Conservation (phyloP, 2,113 vertebrate genomes). For the Microtus richardsoni region DNA sequence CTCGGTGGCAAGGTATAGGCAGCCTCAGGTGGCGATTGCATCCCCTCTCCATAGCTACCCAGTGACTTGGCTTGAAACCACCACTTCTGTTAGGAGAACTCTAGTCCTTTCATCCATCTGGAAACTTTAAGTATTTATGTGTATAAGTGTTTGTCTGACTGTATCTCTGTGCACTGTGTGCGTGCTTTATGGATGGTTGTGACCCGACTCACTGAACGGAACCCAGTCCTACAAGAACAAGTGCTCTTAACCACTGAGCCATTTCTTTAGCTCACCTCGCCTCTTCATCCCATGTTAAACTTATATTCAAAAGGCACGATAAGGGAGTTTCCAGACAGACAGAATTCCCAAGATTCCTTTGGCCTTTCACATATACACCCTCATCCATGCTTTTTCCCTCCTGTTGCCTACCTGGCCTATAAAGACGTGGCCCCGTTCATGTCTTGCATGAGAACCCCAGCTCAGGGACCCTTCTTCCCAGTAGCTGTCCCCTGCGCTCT, state of each 20-base stretch:
- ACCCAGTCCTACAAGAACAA: not conserved
- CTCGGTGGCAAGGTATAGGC: constrained; percentile 95
- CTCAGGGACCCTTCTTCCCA: not conserved
- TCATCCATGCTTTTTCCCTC: not conserved
- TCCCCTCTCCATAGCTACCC: not conserved
- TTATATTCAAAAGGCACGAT: not conserved
- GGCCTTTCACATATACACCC: not conserved
- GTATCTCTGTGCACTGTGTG: not conserved
- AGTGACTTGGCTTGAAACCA: not conserved
- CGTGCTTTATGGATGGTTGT: not conserved
- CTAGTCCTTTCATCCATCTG: not conserved
- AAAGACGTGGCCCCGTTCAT: not conserved
- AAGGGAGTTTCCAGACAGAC: not conserved
- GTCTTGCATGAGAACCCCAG: not conserved
- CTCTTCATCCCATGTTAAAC: not conserved
- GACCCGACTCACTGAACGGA: not conserved
- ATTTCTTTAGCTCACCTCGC: not conserved
- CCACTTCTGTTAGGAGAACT: not conserved
- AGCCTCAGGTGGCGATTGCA: not conserved
- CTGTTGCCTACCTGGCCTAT: not conserved
- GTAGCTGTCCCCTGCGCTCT: not conserved
- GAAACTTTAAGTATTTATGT: not conserved
- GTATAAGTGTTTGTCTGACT: not conserved
- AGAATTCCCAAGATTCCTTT: not conserved
- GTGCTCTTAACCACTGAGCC: not conserved